Evolutionary conservation across 2,888 invertebrate genomes (phyloP), one percentile per base, ranked within the genome.

Genomic region (Lamellibrachia satsuma): DNA sequence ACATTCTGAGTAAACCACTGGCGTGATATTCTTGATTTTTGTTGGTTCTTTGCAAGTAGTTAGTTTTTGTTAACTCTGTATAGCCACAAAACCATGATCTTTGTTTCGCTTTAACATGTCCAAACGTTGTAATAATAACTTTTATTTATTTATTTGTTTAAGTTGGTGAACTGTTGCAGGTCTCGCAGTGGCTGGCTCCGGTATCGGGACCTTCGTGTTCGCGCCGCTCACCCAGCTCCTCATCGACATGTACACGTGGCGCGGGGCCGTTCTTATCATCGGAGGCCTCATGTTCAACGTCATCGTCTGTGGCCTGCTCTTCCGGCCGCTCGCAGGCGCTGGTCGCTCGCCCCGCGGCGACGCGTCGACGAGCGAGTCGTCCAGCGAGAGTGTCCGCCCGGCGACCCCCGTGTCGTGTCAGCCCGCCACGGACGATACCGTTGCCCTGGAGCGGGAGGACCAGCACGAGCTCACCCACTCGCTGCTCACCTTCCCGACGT

Each of bases 401-500:
- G 15, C 75, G 75, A 75, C 75, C 2, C 75, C 75, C 2, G 75
- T 22, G 75, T 3, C 22, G 75, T 22, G 75, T 75, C 75, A 22
- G 75, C 75, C 57, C 15, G 6, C n/a, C 75, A 11, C 22, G 75
- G 75, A 15, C 75, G 75, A 75, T 6, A 6, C 75, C 22, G 27
- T 7, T n/a, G 91, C 9, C 4, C 52, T 22, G 90, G 11, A 2
- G 39, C 11, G 39, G 2, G 51, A 39, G 27, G 22, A 22, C 91
- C 91, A 91, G 91, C 52, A 91, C n/a, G 51, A 91, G 0, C 39
- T 52, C 52, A 95, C 95, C 92, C 95, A 95, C 93, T 98, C 98
- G n/a, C 97, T 98, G 94, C 98, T 98, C 15, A 98, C 98, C 95
- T 97, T 98, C 93, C 98, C 98, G 0, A 98, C 98, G 0, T 98